A percentile compares a stretch with the other conserved stretches of the same genome.
Conservation (phyloP, 2,888 invertebrate genomes). For the Sericinus montela region DNA sequence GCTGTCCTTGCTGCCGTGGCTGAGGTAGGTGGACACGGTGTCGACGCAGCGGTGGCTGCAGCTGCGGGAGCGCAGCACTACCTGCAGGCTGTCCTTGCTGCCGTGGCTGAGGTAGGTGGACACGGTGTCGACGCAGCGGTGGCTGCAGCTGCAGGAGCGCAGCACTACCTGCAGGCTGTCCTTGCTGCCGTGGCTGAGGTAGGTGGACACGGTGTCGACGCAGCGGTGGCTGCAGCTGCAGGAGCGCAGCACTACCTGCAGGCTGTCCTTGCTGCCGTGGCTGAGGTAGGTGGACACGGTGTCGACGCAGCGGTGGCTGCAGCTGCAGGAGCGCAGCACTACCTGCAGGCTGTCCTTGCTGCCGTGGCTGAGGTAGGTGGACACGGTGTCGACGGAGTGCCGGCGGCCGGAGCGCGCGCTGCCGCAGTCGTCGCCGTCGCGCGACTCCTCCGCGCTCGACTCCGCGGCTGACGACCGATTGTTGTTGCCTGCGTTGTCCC, state of each 20-base stretch:
- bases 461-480: constrained; percentile 15
- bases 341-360: constrained; percentile 83
- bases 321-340: constrained; percentile 85
- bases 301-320: constrained; percentile 89
- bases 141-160: constrained; percentile 86
- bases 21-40: too few relatives aligned
- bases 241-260: too few relatives aligned
- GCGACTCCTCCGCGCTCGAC: constrained; percentile 39
- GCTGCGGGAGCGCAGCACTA: too few relatives aligned
- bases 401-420: constrained; percentile 88
- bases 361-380: constrained; percentile 92
- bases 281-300: constrained; percentile 94
- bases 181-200: constrained; percentile 92
- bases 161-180: too few relatives aligned
- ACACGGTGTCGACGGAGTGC: constrained; percentile 92
- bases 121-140: constrained; percentile 93
- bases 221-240: constrained; percentile 90
- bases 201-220: constrained; percentile 93
- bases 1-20: too few relatives aligned
- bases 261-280: constrained; percentile 89
- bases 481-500: constrained; percentile 22
- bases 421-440: constrained; percentile 80
- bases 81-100: constrained; percentile 89
- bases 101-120: constrained; percentile 93
- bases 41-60: too few relatives aligned